These are phyloP conservation scores for Lycodopsis pacificus DNA, from an alignment of 2,797 vertebrate species.

Conservation along the genomic window DNA sequence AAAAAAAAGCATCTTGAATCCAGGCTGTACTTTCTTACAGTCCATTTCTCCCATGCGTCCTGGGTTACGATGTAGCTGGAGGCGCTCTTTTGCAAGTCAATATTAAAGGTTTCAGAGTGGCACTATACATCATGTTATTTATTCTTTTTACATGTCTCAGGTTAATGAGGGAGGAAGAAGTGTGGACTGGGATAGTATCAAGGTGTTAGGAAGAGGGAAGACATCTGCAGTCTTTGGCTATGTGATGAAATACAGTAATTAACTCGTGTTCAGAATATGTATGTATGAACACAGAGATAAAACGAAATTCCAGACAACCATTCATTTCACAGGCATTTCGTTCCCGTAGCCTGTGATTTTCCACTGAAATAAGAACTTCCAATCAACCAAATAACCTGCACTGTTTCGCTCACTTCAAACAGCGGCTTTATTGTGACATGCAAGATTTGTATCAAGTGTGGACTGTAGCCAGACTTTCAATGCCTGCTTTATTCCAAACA, in stretches of 20 bases:
- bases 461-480: conserved; percentile 23
- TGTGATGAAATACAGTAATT: conserved; percentile 64
- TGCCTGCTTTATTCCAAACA: conserved; percentile 31
- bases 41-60: conserved; percentile 10
- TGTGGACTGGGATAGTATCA: conserved; percentile 12
- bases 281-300: conserved; percentile 44
- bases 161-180: conserved; percentile 38
- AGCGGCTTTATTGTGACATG: conserved; percentile 34
- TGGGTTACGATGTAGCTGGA: conserved; percentile 12
- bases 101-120: conserved; percentile 36
- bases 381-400: conserved; percentile 45
- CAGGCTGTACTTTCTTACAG: conserved; percentile 20
- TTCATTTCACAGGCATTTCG: conserved; percentile 66
- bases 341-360: conserved; percentile 47
- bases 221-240: conserved; percentile 39
- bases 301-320: conserved; percentile 59
- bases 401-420: conserved; percentile 50
- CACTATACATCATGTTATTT: conserved; percentile 50
- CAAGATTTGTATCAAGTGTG: conserved; percentile 42
- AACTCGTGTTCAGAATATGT: conserved; percentile 51
- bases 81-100: conserved; percentile 28
- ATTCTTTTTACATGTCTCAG: not conserved
- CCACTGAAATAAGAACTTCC: conserved; percentile 23
- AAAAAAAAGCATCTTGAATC: not conserved
- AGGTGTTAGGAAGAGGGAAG: conserved; percentile 27